Conservation (phyloP, 2,888 invertebrate species). For the Papilio elwesi region DNA sequence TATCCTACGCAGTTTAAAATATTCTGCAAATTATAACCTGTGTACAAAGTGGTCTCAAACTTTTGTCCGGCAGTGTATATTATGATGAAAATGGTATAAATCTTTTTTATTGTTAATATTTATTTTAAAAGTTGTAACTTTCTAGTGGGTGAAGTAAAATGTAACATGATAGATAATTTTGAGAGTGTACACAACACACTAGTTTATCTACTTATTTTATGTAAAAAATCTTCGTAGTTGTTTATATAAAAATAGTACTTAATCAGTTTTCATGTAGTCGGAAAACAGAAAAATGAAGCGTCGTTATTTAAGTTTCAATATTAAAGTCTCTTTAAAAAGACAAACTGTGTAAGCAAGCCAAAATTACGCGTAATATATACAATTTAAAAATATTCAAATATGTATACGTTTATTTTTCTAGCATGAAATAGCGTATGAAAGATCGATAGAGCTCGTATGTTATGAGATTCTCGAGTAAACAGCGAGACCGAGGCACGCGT, state of each 20-base stretch:
- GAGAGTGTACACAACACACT: too few species aligned
- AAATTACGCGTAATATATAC: slow-evolving; percentile 1
- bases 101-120: neutral
- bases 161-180: too few species aligned
- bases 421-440: slow-evolving; percentile 7
- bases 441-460: slow-evolving; percentile 27
- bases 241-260: too few species aligned
- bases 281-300: neutral
- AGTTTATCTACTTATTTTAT: too few species aligned
- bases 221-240: too few species aligned
- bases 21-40: too few species aligned
- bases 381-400: slow-evolving; percentile 8
- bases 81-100: neutral
- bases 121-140: too few species aligned
- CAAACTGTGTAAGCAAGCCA: neutral
- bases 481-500: neutral
- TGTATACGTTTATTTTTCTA: slow-evolving; percentile 8
- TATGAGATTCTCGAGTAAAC: neutral
- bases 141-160: too few species aligned
- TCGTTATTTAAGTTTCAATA: neutral
- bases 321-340: neutral
- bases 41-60: too few species aligned
- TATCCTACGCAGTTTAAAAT: too few species aligned
- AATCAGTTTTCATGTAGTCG: too few species aligned
- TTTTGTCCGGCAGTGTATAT: too few species aligned